Conservation (phyloP, 2,797 vertebrate species). For the Acridotheres tristis region DNA sequence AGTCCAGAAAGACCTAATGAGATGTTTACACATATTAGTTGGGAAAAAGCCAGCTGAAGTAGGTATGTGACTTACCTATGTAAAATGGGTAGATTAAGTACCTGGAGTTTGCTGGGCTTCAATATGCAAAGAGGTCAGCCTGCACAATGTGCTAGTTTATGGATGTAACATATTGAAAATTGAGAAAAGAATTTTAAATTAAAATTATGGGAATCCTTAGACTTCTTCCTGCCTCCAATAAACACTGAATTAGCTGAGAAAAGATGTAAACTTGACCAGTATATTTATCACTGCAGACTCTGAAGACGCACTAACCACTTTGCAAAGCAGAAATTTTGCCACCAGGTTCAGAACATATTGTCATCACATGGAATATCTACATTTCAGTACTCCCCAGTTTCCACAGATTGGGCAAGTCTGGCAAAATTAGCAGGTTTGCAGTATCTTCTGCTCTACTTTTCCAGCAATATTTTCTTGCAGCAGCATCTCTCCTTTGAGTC, state of each 20-base stretch:
- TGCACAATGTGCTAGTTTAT: neutral
- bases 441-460: neutral
- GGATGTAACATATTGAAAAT: neutral
- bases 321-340: neutral
- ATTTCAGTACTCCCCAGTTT: neutral
- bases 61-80: neutral
- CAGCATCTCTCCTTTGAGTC: neutral
- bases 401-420: neutral
- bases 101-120: neutral
- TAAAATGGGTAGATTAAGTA: neutral
- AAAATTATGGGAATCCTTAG: neutral
- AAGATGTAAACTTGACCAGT: neutral
- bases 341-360: neutral
- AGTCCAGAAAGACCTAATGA: neutral
- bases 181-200: neutral
- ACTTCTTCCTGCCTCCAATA: neutral
- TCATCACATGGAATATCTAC: neutral
- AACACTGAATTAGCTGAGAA: neutral
- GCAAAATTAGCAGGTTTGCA: neutral
- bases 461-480: neutral
- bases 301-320: neutral
- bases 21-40: rapidly evolving
- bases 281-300: neutral
- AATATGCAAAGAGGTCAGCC: neutral
- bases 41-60: neutral